Percentiles rank a stretch among this genome's conserved stretches.
Conservation (phyloP, 2,113 vertebrate genomes). For the Halcyon malimbica region DNA sequence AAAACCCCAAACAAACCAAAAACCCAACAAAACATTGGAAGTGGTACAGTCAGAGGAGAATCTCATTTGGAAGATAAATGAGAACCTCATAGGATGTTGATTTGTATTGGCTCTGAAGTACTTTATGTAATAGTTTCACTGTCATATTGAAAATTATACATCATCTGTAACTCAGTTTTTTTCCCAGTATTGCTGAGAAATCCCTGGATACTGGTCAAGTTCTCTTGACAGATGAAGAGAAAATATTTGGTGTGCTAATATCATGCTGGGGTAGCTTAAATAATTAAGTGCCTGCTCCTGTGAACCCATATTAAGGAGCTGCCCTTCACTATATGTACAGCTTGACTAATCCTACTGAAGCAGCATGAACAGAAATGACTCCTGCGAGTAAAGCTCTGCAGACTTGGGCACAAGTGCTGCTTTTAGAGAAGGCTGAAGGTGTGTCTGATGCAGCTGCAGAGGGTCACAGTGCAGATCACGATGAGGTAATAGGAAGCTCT, state of each 20-base stretch:
- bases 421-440: conserved; percentile 69
- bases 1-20: neutral
- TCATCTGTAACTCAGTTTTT: neutral
- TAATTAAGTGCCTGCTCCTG: neutral
- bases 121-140: neutral
- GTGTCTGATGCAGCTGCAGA: conserved; percentile 64
- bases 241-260: neutral
- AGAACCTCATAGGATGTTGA: neutral
- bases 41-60: neutral
- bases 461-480: conserved; percentile 62
- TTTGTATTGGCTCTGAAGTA: conserved; percentile 2
- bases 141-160: neutral
- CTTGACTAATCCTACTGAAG: neutral
- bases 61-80: neutral
- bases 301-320: neutral
- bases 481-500: conserved; percentile 82
- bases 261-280: neutral
- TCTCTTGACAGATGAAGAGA: neutral
- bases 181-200: neutral
- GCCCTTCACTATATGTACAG: neutral
- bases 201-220: neutral
- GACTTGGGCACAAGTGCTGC: neutral
- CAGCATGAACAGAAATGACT: neutral
- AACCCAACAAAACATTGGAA: neutral
- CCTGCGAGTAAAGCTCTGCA: neutral